Evolutionary conservation across 2,797 vertebrate genomes (phyloP), one percentile per base, ranked within the genome.

Genomic region (Anas flavirostris): DNA sequence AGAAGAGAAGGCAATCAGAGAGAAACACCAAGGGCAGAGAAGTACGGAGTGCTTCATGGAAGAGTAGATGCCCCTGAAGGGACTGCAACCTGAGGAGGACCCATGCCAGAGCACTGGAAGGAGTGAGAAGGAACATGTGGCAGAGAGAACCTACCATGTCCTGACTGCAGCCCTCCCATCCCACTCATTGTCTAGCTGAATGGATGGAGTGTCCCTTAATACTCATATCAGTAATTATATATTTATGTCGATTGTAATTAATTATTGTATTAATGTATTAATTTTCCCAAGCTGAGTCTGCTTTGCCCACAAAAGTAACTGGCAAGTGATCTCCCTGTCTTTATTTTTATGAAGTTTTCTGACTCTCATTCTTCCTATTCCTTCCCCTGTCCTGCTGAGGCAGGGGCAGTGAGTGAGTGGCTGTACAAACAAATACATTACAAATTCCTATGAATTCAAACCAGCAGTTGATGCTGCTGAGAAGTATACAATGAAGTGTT

Each of bases 381-480:
- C 6, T 6, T n/a, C 14, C 16, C 13, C 35, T 25, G 9, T 46
- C 41, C 39, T 29, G 50, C 19, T 62, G 33, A 31, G n/a, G 23
- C 8, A 4, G 41, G 5, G 13, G 15, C 50, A 22, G 19, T 6
- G 19, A 56, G 37, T 3, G 26, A 66, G 37, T 0, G 0, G 43
- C n/a, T 33, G 29, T 6, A 23, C 70, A 91, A 86, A n/a, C 26
- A 89, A 88, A 83, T 39, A 46, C 14, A 76, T 76, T 3, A 33
- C 82, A n/a, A 21, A 16, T 4, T 74, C 10, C 64, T 37, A 15
- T 43, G 68, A 67, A 93, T 94, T 91, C 29, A 80, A 89, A 68
- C 33, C 33, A 23, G 56, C 39, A 23, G 55, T 86, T 90, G 55
- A 39, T 59, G 29, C 39, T 63, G 39, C 48, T 87, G 78, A 78